Evolutionary conservation across 2,888 invertebrate genomes (phyloP), one percentile per base, ranked within the genome.

Genomic region (Diploptera punctata): DNA sequence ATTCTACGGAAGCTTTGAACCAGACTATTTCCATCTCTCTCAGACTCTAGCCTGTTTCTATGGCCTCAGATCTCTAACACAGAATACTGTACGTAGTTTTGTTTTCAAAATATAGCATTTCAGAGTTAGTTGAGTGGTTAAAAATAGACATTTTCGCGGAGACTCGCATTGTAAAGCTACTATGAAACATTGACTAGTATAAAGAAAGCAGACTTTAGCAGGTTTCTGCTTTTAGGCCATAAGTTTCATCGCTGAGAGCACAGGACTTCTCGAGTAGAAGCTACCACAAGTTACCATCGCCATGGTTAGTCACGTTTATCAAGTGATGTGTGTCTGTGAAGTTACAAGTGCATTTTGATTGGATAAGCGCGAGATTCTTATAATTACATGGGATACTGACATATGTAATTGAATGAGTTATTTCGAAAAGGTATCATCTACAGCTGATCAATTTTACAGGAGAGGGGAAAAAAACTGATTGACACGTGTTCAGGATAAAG

Each of bases 301-400:
- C 57, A 57, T 57, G 57, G 57, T 57, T 29, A 16, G 33, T 33
- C n/a, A n/a, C n/a, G n/a, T n/a, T n/a, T n/a, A n/a, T n/a, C n/a
- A n/a, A n/a, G n/a, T n/a, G n/a, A n/a, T n/a, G n/a, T n/a, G n/a
- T n/a, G n/a, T n/a, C n/a, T n/a, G n/a, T n/a, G n/a, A n/a, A n/a
- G n/a, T n/a, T n/a, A n/a, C n/a, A n/a, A n/a, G n/a, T n/a, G n/a
- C n/a, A n/a, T n/a, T n/a, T n/a, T n/a, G n/a, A n/a, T n/a, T n/a
- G n/a, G n/a, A n/a, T n/a, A n/a, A n/a, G n/a, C n/a, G n/a, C n/a
- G n/a, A n/a, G n/a, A n/a, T n/a, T n/a, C n/a, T n/a, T n/a, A n/a
- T n/a, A n/a, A n/a, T n/a, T n/a, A n/a, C n/a, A n/a, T n/a, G n/a
- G n/a, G n/a, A n/a, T n/a, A n/a, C n/a, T n/a, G n/a, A n/a, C n/a